Conservation (phyloP, 2,888 invertebrate genomes). For the Athetis lepigone region DNA sequence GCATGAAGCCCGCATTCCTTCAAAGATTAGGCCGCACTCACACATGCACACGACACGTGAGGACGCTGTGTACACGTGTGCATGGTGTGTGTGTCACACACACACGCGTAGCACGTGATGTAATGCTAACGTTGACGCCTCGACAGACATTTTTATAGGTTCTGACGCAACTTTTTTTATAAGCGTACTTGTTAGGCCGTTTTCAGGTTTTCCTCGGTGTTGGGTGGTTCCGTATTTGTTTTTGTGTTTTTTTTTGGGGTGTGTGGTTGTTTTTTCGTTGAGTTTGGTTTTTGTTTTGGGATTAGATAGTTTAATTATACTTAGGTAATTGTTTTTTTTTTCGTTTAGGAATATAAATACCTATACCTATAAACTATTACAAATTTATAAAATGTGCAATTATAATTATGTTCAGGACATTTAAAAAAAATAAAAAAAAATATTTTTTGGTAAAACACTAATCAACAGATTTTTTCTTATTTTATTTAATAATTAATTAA, state of each 20-base stretch:
- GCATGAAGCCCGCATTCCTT: slow-evolving; percentile 88
- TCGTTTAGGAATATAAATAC: too few relatives aligned
- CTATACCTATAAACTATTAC: too few relatives aligned
- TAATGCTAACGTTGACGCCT: slow-evolving; percentile 87
- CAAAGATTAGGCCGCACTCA: slow-evolving; percentile 86
- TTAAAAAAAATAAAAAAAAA: too few relatives aligned
- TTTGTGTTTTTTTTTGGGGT: slow-evolving; percentile 10
- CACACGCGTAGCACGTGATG: slow-evolving; percentile 80
- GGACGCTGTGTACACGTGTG: slow-evolving; percentile 59
- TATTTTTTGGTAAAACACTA: too few relatives aligned
- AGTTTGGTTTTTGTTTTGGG: rapidly evolving
- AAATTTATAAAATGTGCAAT: too few relatives aligned
- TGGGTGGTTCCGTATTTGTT: slow-evolving; percentile 56
- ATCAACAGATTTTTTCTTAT: too few relatives aligned
- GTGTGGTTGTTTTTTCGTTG: background rate
- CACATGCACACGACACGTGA: slow-evolving; percentile 61
- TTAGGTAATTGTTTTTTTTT: background rate
- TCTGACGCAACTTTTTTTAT: slow-evolving; percentile 89
- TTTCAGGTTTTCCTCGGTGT: slow-evolving; percentile 64
- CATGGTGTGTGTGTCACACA: slow-evolving; percentile 60
- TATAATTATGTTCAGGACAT: too few relatives aligned
- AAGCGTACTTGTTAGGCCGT: slow-evolving; percentile 79
- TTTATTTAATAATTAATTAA: background rate
- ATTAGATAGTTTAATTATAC: too few relatives aligned
- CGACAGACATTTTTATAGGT: slow-evolving; percentile 89